Base-by-base conservation (phyloP, 2,888 invertebrate species). In the Phania funesta region DNA sequence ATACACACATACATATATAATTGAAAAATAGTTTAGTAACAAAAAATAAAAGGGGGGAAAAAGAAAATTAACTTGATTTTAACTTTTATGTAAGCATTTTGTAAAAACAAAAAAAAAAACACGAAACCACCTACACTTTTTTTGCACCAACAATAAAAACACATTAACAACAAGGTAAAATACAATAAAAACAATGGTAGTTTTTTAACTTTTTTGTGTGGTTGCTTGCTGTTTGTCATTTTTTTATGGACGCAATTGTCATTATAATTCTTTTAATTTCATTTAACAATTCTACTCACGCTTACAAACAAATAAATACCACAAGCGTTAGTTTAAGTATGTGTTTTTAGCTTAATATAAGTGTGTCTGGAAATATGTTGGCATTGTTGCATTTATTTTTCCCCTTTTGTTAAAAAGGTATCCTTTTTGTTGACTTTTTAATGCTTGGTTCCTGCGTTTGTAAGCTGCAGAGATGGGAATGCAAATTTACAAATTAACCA, bases 201-300 rank as follows among this genome's bases (percentile, higher is more conserved):
- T 80, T 62, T 80, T 54, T 54, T 58, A 64, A 78, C 56, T 32
- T 58, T 50, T 35, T 65, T 64, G 35, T 38, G 35, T 38, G 32
- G 18, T 50, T 64, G n/a, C 52, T 64, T 67, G 74, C 58, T 62
- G 62, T 52, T 16, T 62, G 75, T 58, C 62, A 80, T 80, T 80
- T 71, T 67, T 24, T 29, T 71, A 71, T n/a, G 76, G 71, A 80
- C 80, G 76, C 76, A 60, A 71, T 80, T 80, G 80, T 71, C 76
- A 71, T 80, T 71, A 80, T 76, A 80, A 75, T 75, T 75, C 80
- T 48, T 70, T 74, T 74, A 74, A 70, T 64, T 80, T 70, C 32
- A 65, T 75, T 80, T 76, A 58, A 67, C 41, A 44, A 44, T 70
- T 67, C 26, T 41, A 44, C 60, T 48, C 22, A 58, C 8, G 18